Conservation (phyloP, 2,888 invertebrate species). For the Eupeodes luniger region DNA sequence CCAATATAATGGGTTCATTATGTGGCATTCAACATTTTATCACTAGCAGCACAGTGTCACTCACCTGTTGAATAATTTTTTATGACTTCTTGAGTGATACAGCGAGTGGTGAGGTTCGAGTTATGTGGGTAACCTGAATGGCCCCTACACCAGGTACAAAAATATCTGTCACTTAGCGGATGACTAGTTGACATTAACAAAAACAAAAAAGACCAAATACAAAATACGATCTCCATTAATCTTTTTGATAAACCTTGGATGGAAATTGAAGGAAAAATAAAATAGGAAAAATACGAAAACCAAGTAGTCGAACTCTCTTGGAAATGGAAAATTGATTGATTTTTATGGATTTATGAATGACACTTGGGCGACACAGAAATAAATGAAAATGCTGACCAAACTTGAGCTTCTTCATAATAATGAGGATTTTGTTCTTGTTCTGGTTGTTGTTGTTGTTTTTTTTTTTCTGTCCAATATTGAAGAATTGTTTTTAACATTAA, state of each 20-base stretch:
- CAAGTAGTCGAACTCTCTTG: neutral
- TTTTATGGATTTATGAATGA: conserved; percentile 70
- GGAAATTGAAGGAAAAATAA: neutral
- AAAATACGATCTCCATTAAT: conserved; percentile 61
- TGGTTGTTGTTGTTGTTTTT: neutral
- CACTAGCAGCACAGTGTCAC: conserved; percentile 26
- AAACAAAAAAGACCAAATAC: conserved; percentile 4
- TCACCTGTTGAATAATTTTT: conserved; percentile 67
- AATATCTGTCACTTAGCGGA: conserved; percentile 24
- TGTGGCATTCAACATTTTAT: conserved; percentile 29
- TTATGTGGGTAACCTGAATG: neutral
- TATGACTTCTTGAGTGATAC: conserved; percentile 49
- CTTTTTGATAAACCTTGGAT: conserved; percentile 29
- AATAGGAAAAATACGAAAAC: neutral
- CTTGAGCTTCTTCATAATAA: neutral
- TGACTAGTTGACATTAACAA: conserved; percentile 42
- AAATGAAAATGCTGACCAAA: conserved; percentile 44
- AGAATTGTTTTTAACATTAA: conserved; percentile 46
- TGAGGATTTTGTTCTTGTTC: neutral
- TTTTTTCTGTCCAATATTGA: neutral
- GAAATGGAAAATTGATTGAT: conserved; percentile 58
- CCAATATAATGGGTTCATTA: conserved; percentile 38
- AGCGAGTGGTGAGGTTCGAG: neutral
- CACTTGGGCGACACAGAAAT: conserved; percentile 47
- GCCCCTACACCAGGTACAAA: neutral